Evolutionary conservation across 1,140 invertebrate genomes (phyloP).

Genomic region (Acromyrmex heyeri): DNA sequence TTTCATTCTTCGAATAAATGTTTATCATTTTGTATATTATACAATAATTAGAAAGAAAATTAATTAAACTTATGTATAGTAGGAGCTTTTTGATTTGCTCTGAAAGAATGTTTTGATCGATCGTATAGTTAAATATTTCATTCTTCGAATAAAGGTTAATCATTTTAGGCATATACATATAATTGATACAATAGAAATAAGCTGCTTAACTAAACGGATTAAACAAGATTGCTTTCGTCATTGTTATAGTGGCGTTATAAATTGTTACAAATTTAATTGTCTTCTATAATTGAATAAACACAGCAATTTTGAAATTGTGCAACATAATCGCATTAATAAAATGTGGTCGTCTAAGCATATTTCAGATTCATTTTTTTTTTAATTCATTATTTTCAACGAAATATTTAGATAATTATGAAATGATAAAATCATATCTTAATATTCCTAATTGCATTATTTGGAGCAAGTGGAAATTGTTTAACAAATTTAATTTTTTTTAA

Average conservation of each 20-base stretch:
- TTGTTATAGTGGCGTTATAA: not conserved
- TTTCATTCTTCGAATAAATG: constrained; percentile 28
- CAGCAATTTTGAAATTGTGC: not conserved
- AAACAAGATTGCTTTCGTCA: constrained; percentile 30
- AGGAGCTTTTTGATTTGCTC: not conserved
- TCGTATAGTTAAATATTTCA: constrained; percentile 17
- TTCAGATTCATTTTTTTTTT: constrained; percentile 8
- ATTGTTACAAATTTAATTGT: not conserved
- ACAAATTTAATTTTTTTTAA: not conserved
- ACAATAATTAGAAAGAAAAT: not conserved
- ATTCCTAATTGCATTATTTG: not conserved
- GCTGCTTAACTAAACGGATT: constrained; percentile 55
- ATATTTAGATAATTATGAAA: constrained; percentile 33
- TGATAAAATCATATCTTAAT: not conserved
- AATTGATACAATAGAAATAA: not conserved
- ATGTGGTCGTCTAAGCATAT: not conserved
- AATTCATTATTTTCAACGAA: not conserved
- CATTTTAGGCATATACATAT: constrained; percentile 18
- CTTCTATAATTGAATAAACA: constrained; percentile 27
- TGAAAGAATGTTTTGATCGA: not conserved
- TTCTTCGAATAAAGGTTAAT: constrained; percentile 29
- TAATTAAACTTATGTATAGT: not conserved
- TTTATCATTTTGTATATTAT: constrained; percentile 24
- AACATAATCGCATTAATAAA: constrained; percentile 25
- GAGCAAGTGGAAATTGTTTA: not conserved